Conservation (phyloP, 2,888 invertebrate genomes). For the Thysanoteuthis rhombus region DNA sequence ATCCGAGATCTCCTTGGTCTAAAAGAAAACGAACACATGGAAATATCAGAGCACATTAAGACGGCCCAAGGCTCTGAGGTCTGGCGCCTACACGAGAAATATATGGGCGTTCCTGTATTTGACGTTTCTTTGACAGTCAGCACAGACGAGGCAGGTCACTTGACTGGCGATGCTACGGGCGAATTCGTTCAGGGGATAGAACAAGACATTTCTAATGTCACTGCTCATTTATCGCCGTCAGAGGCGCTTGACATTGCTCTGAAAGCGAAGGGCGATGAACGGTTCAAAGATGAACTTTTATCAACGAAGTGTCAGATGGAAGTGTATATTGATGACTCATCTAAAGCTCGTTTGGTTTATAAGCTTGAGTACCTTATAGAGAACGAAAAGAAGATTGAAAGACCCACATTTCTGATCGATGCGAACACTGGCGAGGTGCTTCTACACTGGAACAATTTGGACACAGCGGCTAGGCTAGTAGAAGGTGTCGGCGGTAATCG, state of each 20-base stretch:
- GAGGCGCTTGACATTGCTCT: slow-evolving; percentile 32
- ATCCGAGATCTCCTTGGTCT: slow-evolving; percentile 20
- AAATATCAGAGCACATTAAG: not conserved
- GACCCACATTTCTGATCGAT: slow-evolving; percentile 48
- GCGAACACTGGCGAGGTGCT: slow-evolving; percentile 42
- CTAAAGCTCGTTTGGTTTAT: slow-evolving; percentile 33
- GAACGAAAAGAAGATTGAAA: slow-evolving; percentile 32
- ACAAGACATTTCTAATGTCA: slow-evolving; percentile 26
- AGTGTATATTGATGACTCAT: not conserved
- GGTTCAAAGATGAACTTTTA: not conserved
- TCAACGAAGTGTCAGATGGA: not conserved
- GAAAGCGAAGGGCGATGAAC: not conserved
- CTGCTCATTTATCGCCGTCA: not conserved
- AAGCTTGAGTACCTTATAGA: slow-evolving; percentile 36
- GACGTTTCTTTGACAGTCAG: slow-evolving; percentile 34
- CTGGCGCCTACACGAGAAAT: slow-evolving; percentile 32
- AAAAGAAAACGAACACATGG: not conserved
- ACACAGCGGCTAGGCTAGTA: slow-evolving; percentile 37
- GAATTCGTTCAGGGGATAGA: slow-evolving; percentile 35
- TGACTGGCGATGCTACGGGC: slow-evolving; percentile 34
- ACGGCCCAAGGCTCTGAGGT: slow-evolving; percentile 34
- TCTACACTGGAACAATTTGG: slow-evolving; percentile 40
- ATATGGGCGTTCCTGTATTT: slow-evolving; percentile 31
- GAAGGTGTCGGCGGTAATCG: slow-evolving; percentile 44
- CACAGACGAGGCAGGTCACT: slow-evolving; percentile 31